These are phyloP conservation scores for Agonopterix arenella DNA, from an alignment of 2,888 invertebrate genomes.

Conservation along the genomic window DNA sequence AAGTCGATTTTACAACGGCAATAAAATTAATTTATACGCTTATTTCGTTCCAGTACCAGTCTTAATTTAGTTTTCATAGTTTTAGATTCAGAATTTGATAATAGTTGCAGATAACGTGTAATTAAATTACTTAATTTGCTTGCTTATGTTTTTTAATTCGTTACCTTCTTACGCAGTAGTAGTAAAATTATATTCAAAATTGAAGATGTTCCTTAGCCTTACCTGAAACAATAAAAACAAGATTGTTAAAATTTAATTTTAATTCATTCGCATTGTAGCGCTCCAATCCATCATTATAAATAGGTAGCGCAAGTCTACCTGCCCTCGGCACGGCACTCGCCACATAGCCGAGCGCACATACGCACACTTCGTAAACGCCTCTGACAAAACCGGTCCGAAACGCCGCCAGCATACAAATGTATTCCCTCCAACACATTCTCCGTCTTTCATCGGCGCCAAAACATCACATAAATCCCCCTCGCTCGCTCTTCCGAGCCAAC, in stretches of 20 bases:
- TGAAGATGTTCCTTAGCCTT: constrained; percentile 16
- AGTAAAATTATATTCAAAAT: background rate
- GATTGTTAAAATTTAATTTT: constrained; percentile 32
- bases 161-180: background rate
- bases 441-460: constrained; percentile 69
- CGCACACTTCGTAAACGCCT: constrained; percentile 67
- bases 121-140: constrained; percentile 4
- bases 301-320: constrained; percentile 57
- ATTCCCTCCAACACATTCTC: constrained; percentile 61
- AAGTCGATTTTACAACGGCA: no score
- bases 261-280: constrained; percentile 29
- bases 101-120: no score
- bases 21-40: no score
- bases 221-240: constrained; percentile 57
- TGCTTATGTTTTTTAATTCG: constrained; percentile 14
- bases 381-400: constrained; percentile 67
- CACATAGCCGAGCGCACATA: constrained; percentile 63
- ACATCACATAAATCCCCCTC: constrained; percentile 69
- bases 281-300: constrained; percentile 56
- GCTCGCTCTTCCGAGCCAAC: constrained; percentile 60
- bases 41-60: background rate
- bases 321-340: constrained; percentile 49
- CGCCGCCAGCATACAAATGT: constrained; percentile 68
- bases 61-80: constrained; percentile 2
- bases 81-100: no score